Evolutionary conservation across 2,797 vertebrate species (phyloP), one percentile per base, ranked within the genome.

Genomic region (Aeoliscus strigatus): DNA sequence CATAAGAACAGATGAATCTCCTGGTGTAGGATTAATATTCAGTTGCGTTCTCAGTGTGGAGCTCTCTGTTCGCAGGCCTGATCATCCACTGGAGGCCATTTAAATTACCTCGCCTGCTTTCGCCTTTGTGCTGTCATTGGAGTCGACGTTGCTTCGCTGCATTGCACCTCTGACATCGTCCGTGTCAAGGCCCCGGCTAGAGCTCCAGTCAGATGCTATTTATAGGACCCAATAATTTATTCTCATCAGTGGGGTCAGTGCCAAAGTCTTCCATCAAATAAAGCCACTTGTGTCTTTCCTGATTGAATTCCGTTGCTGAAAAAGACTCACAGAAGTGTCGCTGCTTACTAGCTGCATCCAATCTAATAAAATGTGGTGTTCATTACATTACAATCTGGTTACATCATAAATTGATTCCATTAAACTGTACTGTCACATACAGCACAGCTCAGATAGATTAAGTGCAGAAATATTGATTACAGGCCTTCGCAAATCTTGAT

Each of bases 271-370:
- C 6, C n/a, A 15, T 31, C 8, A 31, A 31, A 31, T 31, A 14
- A 31, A 31, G 8, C 29, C 4, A 30, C 13, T 30, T 14, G 7
- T 8, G 12, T 29, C 6, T 13, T 9, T 29, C 27, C 27, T 28
- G 27, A 28, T 12, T 4, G 27, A 28, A 24, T 29, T 49, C 25
- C 18, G 29, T 36, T 30, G 51, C 26, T 25, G 29, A 54, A 39
- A 47, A 6, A 62, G 12, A 21, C 3, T 3, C 3, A 3, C 6
- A 21, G 6, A 3, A 21, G 3, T 21, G 18, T 3, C 6, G 18
- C 18, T 21, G 33, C 12, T 35, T 25, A 34, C 16, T 27, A n/a
- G 14, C 11, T 37, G 14, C 32, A 33, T 42, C n/a, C 47, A 24
- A 41, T 18, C 9, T 33, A 17, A 9, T 30, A 1, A 46, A 33